phyloP scores from a whole-genome alignment of 2,888 invertebrate species.

The Belgica antarctica region DNA sequence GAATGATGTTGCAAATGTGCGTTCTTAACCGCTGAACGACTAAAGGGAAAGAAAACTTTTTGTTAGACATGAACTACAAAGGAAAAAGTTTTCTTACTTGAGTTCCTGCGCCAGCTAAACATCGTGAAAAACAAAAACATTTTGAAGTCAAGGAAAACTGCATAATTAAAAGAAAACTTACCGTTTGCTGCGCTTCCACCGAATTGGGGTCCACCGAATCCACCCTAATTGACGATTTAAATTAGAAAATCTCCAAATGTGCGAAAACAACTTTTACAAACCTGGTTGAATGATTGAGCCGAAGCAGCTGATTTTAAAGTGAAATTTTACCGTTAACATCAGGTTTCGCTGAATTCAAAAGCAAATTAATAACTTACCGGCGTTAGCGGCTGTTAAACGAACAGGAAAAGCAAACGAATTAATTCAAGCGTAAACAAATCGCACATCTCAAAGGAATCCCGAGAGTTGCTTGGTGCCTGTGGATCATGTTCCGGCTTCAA shows the following conservation, averaged over 20 bases:
- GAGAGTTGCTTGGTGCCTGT: no score
- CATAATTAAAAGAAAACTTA: neutral
- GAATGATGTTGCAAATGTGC: neutral
- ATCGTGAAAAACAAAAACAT: neutral
- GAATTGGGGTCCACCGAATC: constrained; percentile 12
- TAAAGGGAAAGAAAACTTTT: neutral
- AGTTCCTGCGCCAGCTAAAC: constrained; percentile 15
- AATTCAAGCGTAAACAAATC: no score
- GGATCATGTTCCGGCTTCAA: no score
- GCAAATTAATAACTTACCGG: neutral
- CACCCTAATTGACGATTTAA: neutral
- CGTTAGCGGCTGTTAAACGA: neutral
- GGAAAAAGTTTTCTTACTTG: neutral
- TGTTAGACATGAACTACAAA: neutral
- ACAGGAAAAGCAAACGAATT: neutral
- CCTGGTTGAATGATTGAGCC: neutral
- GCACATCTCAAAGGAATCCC: no score
- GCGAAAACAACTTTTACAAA: neutral
- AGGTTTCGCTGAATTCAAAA: neutral
- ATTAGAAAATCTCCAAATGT: neutral
- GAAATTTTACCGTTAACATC: neutral
- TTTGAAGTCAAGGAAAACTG: neutral
- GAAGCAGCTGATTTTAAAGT: constrained; percentile 8
- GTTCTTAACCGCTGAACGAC: neutral
- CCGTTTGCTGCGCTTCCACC: constrained; percentile 1